phyloP scores from a whole-genome alignment of 2,113 vertebrate species.

The Anolis sagrei region DNA sequence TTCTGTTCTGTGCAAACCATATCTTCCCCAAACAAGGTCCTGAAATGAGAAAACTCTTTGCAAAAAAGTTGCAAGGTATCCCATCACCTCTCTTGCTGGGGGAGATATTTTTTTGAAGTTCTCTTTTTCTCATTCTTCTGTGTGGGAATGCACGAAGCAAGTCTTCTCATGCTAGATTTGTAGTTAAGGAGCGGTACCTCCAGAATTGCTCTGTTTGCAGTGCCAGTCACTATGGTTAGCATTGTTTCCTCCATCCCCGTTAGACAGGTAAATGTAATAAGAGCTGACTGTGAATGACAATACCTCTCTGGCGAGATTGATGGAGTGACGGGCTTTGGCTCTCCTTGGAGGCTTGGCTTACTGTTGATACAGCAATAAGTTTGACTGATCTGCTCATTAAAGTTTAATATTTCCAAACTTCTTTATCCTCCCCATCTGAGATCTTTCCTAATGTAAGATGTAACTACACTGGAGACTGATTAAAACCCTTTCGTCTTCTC shows the following conservation, averaged over 20 bases:
- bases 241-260: conserved; percentile 10
- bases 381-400: conserved; percentile 55
- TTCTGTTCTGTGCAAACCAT: no score
- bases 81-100: no score
- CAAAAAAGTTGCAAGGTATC: no score
- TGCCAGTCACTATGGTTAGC: conserved; percentile 24
- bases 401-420: conserved; percentile 61
- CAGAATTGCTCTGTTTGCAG: neutral
- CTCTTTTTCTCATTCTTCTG: no score
- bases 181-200: no score
- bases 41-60: no score
- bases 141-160: no score
- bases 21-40: no score
- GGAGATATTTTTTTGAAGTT: no score
- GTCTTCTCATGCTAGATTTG: no score
- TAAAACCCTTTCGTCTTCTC: conserved; percentile 1
- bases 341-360: conserved; percentile 21
- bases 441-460: conserved; percentile 12
- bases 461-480: conserved; percentile 28
- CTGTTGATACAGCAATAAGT: conserved; percentile 45
- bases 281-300: conserved; percentile 29
- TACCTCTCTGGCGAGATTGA: conserved; percentile 38
- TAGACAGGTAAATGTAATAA: conserved; percentile 29
- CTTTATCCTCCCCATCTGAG: conserved; percentile 46
- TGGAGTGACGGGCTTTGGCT: neutral